Conservation (phyloP, 2,888 invertebrate species). For the Pyralis farinalis region DNA sequence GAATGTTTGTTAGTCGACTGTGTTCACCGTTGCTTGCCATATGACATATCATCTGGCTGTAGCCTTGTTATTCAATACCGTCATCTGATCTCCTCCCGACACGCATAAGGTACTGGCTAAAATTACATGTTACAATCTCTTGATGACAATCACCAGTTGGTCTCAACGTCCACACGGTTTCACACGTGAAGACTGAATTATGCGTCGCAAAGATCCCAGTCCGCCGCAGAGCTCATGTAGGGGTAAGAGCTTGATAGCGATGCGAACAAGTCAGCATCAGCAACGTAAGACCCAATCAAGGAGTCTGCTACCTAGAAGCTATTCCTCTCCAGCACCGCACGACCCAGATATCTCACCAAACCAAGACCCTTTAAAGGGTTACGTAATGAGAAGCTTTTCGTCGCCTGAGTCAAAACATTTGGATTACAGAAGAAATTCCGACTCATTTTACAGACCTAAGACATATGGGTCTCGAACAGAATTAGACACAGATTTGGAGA, state of each 20-base stretch:
- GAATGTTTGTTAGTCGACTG: conserved; percentile 46
- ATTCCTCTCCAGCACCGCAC: conserved; percentile 60
- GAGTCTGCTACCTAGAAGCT: conserved; percentile 62
- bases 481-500: conserved; percentile 65
- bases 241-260: conserved; percentile 62
- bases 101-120: conserved; percentile 55
- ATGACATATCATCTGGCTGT: conserved; percentile 68
- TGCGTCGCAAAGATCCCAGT: conserved; percentile 61
- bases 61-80: conserved; percentile 70
- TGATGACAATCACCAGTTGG: conserved; percentile 47
- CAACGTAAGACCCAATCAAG: conserved; percentile 53
- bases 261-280: conserved; percentile 59
- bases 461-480: conserved; percentile 59
- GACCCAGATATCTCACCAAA: conserved; percentile 35
- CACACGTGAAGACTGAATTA: conserved; percentile 42
- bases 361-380: conserved; percentile 39
- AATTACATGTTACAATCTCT: conserved; percentile 48
- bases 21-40: conserved; percentile 68
- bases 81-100: conserved; percentile 57
- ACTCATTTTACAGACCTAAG: conserved; percentile 57
- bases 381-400: conserved; percentile 62
- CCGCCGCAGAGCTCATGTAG: conserved; percentile 39
- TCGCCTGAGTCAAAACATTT: conserved; percentile 61
- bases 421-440: conserved; percentile 54
- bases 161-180: conserved; percentile 37